Base-by-base conservation (phyloP, 2,888 invertebrate species). In the Melieria crassipennis region DNA sequence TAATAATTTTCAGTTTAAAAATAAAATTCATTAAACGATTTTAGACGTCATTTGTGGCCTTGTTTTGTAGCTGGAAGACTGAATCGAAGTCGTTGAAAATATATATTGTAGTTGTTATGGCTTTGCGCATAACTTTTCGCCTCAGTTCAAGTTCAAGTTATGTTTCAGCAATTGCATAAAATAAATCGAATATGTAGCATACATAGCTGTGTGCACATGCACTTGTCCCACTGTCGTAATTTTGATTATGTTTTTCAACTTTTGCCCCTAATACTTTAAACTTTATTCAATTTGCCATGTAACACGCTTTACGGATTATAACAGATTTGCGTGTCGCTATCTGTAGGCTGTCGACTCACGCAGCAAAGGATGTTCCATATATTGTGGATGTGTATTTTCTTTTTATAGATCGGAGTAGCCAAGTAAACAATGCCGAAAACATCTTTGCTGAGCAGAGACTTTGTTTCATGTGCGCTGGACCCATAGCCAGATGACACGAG, bases 271-370 rank as follows among this genome's bases (percentile, higher is more conserved):
- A 68, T 65, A 61, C 65, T 72, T 72, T 70, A 67, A 79, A 77
- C 70, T 79, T 79, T 80, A 80, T 80, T 81, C 77, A 85, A 85
- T 84, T 85, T 82, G 82, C 79, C 83, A 74, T 81, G 79, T 82
- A 85, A 85, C 83, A 82, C 81, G 83, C 84, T 85, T 85, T 82
- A 78, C 72, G 79, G 84, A 83, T 85, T 85, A 86, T 81, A 72
- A 79, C 81, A 79, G 84, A 83, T 84, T 83, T 78, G 58, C 43
- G 58, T 60, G 43, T 60, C 16, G 48, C 47, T 50, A 57, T 4
- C 13, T 66, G 45, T 16, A 43, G 46, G 56, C 45, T 58, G 58
- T 60, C 50, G 3, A 50, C 50, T 50, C 50, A 45, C 45, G 68
- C 52, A 60, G 55, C 55, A 67, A 68, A 61, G 13, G 6, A 42